Conservation (phyloP, 2,888 invertebrate genomes). For the Marronus borbonicus region DNA sequence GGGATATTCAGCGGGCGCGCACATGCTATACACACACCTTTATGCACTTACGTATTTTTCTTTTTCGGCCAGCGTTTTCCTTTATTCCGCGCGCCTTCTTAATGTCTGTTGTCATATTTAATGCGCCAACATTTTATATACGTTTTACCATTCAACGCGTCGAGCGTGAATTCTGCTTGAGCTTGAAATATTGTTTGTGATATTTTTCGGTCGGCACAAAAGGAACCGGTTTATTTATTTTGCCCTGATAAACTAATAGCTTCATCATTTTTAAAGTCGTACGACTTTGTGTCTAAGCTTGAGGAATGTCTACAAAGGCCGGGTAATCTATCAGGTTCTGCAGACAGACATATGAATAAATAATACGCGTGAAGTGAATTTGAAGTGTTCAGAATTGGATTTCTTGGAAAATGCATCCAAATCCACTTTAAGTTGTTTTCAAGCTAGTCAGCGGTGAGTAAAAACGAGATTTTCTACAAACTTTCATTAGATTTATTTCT, state of each 20-base stretch:
- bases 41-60: conserved; percentile 29
- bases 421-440: too few species aligned
- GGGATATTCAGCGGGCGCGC: conserved; percentile 31
- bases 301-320: conserved; percentile 21
- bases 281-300: conserved; percentile 32
- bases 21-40: conserved; percentile 36
- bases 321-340: conserved; percentile 18
- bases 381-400: neutral
- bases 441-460: too few species aligned
- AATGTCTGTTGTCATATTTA: conserved; percentile 52
- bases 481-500: too few species aligned
- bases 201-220: conserved; percentile 36
- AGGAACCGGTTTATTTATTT: conserved; percentile 45
- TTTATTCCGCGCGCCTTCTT: conserved; percentile 45
- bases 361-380: neutral
- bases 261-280: conserved; percentile 37
- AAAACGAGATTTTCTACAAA: too few species aligned
- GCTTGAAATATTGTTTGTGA: conserved; percentile 48
- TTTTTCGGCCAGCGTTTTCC: conserved; percentile 23
- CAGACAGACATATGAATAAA: neutral
- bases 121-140: conserved; percentile 49
- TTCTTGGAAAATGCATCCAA: too few species aligned
- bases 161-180: conserved; percentile 45
- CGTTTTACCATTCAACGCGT: conserved; percentile 43
- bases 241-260: conserved; percentile 42